These are phyloP conservation scores for Maccullochella peelii DNA, from an alignment of 2,113 vertebrate genomes.

Conservation along the genomic window DNA sequence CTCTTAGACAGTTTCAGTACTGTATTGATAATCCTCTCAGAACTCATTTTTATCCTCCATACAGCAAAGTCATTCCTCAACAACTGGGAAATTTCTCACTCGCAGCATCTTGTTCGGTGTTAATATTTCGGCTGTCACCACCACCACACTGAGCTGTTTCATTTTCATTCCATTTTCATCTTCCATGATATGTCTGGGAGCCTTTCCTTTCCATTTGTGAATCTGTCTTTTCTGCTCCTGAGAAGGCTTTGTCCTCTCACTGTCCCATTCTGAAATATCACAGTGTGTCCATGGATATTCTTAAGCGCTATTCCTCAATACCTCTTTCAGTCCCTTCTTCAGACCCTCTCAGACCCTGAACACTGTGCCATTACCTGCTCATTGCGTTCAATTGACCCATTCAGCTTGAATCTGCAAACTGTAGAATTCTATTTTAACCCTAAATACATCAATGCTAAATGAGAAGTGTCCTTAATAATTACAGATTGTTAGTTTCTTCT, in stretches of 20 bases:
- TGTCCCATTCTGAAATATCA: neutral
- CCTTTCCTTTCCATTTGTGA: slow-evolving; percentile 22
- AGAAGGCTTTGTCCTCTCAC: slow-evolving; percentile 10
- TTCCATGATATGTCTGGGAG: slow-evolving; percentile 12
- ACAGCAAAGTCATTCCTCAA: slow-evolving; percentile 29
- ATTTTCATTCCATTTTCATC: slow-evolving; percentile 31
- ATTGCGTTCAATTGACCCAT: neutral
- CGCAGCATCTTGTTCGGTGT: neutral
- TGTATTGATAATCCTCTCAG: slow-evolving; percentile 46
- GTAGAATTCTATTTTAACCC: neutral
- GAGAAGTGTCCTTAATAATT: slow-evolving; percentile 6
- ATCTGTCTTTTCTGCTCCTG: neutral
- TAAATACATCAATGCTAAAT: neutral
- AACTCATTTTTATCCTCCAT: slow-evolving; percentile 29
- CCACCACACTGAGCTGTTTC: slow-evolving; percentile 13
- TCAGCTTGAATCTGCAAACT: neutral
- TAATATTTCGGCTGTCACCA: slow-evolving; percentile 11
- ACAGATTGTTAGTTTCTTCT: neutral
- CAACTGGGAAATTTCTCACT: slow-evolving; percentile 15
- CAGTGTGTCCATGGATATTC: neutral
- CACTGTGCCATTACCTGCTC: neutral
- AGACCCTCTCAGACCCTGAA: no score
- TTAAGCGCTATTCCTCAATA: neutral
- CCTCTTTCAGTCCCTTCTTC: no score
- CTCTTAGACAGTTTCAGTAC: slow-evolving; percentile 36